Evolutionary conservation across 1,140 invertebrate genomes (phyloP), one percentile per base, ranked within the genome.

Genomic region (Dendroctonus valens): DNA sequence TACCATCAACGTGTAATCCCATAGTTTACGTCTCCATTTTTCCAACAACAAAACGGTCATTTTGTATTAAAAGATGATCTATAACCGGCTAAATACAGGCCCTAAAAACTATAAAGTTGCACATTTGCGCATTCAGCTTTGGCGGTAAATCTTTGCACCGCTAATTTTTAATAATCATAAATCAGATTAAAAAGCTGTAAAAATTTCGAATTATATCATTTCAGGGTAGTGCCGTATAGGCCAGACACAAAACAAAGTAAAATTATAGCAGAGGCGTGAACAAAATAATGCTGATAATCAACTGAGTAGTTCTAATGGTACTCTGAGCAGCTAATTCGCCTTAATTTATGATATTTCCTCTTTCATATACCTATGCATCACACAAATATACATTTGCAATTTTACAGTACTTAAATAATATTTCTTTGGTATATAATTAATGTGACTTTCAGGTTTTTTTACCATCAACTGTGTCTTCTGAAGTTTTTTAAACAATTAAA

Each of bases 111-210:
- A 65, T 65, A 65, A 65, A 40, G 62, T 65, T 57, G 62, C 62
- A 65, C 38, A 53, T 65, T 57, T 46, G 14, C 26, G 41, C 41
- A 63, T 46, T 53, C 46, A 39, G 11, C 44, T 60, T 60, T 54
- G 65, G 38, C 58, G 58, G 57, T 55, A 60, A 60, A 54, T 55
- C 50, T 51, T 7, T 15, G 6, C 7, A 39, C 55, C 48, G 65
- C 57, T 67, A 67, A 67, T 67, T 67, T 60, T 67, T 67, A 67
- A 67, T 67, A 67, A 59, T 49, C 65, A 67, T 67, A 67, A 67
- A 67, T 67, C 65, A 67, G 65, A 67, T 60, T 67, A 53, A 67
- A 54, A 54, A 67, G 40, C 65, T 67, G 60, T 67, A 60, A 67
- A 67, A 60, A 44, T 38, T 53, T 65, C 49, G 52, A 65, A 65